These are phyloP conservation scores for Cliona cf. orientalis DNA, from an alignment of 37 sponge, comb jelly and placozoan species.

Conservation along the genomic window DNA sequence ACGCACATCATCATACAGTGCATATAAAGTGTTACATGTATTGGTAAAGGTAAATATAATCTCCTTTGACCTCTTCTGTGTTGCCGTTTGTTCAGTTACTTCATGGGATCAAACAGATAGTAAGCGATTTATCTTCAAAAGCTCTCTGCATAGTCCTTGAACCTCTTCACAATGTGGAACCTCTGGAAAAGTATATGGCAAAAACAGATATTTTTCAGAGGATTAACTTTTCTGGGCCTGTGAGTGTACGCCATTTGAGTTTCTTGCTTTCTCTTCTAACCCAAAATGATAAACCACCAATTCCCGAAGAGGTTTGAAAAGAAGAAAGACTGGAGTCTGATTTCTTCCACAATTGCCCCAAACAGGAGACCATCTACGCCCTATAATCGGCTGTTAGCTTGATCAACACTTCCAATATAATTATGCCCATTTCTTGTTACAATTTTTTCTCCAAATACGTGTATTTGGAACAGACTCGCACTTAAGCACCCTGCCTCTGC, in stretches of 20 bases:
- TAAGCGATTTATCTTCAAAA: neutral
- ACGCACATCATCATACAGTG: constrained; percentile 37
- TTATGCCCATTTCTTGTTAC: too few relatives aligned
- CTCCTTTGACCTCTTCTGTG: neutral
- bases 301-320: neutral
- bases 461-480: too few relatives aligned
- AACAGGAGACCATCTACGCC: too few relatives aligned
- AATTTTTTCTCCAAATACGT: too few relatives aligned
- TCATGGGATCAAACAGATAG: neutral
- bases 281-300: neutral
- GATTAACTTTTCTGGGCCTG: constrained; percentile 36
- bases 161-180: neutral
- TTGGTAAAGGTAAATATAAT: constrained; percentile 1
- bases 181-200: constrained; percentile 8
- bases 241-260: constrained; percentile 15
- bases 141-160: constrained; percentile 3
- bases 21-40: constrained; percentile 25
- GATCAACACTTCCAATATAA: too few relatives aligned
- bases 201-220: constrained; percentile 1
- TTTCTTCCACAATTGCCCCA: too few relatives aligned
- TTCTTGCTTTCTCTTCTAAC: constrained; percentile 5
- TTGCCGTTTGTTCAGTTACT: neutral
- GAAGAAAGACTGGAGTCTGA: too few relatives aligned
- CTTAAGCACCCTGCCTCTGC: too few relatives aligned
- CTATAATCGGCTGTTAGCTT: too few relatives aligned